Conservation (phyloP, 2,888 invertebrate species). For the Pterostichus madidus region DNA sequence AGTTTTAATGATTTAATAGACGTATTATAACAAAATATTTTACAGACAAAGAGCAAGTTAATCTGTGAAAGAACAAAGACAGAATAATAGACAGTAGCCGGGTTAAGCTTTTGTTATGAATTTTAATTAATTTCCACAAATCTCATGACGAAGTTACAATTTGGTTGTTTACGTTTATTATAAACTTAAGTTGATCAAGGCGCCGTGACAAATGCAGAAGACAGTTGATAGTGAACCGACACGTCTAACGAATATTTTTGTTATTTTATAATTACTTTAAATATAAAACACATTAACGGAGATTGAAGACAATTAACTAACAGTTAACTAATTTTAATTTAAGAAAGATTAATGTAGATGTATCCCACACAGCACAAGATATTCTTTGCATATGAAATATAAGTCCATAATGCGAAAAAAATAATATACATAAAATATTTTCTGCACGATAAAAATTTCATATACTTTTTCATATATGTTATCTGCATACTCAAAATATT, state of each 20-base stretch:
- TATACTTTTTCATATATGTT: too few species aligned
- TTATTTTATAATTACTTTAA: not conserved
- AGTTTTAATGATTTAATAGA: slow-evolving; percentile 39
- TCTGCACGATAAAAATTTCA: too few species aligned
- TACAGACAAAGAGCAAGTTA: slow-evolving; percentile 35
- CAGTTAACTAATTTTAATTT: too few species aligned
- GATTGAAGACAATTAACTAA: too few species aligned
- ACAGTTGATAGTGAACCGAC: slow-evolving; percentile 12
- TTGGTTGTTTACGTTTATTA: slow-evolving; percentile 60
- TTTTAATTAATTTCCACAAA: slow-evolving; percentile 66
- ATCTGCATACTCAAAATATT: too few species aligned
- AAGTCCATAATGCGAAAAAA: too few species aligned
- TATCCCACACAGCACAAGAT: too few species aligned
- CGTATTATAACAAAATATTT: slow-evolving; percentile 26
- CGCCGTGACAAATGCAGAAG: slow-evolving; percentile 3
- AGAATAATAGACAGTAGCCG: slow-evolving; percentile 37
- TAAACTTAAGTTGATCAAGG: slow-evolving; percentile 54
- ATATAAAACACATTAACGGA: too few species aligned
- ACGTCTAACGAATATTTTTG: slow-evolving; percentile 3
- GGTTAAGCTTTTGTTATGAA: slow-evolving; percentile 53
- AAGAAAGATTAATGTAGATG: too few species aligned
- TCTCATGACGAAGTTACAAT: slow-evolving; percentile 62
- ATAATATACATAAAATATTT: too few species aligned
- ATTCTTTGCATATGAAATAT: too few species aligned
- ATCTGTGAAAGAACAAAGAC: slow-evolving; percentile 14